A percentile compares a stretch with the other conserved stretches of the same genome.
Evolutionary conservation across 2,113 vertebrate species (phyloP).

Genomic region (Megaceryle torquata): DNA sequence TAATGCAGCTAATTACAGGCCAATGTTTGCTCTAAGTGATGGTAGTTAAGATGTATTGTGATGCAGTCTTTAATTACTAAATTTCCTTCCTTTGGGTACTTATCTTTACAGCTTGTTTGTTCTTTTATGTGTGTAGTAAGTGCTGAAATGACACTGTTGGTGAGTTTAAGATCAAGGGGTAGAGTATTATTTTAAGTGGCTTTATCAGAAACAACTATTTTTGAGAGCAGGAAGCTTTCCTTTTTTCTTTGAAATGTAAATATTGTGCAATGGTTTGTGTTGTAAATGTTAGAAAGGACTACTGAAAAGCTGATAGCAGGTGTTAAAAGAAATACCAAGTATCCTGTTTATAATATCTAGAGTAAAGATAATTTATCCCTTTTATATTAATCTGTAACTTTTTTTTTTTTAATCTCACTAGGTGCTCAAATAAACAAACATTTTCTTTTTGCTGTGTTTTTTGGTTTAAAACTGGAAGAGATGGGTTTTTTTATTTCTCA

Average conservation of each 20-base stretch:
- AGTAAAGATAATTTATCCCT: background rate
- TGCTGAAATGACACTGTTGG: background rate
- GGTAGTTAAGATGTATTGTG: background rate
- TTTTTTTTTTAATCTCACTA: background rate
- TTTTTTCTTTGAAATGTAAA: conserved; percentile 16
- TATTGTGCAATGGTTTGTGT: background rate
- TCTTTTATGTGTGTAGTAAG: background rate
- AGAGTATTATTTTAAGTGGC: background rate
- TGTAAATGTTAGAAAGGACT: background rate
- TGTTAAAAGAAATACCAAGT: background rate
- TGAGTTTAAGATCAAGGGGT: background rate
- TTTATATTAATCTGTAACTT: background rate
- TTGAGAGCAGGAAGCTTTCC: background rate
- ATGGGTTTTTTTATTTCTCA: background rate
- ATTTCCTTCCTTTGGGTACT: background rate
- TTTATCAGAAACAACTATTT: conserved; percentile 2
- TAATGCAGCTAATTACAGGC: background rate
- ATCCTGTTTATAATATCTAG: background rate
- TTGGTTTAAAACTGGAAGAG: background rate
- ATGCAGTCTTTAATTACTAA: background rate
- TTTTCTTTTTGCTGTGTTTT: background rate
- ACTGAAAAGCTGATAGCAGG: background rate
- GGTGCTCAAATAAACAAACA: background rate
- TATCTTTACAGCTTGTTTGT: background rate
- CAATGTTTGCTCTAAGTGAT: background rate